Percentiles rank a stretch among this genome's conserved stretches.
Conservation (phyloP, 2,888 invertebrate species). For the Unio delphinus region DNA sequence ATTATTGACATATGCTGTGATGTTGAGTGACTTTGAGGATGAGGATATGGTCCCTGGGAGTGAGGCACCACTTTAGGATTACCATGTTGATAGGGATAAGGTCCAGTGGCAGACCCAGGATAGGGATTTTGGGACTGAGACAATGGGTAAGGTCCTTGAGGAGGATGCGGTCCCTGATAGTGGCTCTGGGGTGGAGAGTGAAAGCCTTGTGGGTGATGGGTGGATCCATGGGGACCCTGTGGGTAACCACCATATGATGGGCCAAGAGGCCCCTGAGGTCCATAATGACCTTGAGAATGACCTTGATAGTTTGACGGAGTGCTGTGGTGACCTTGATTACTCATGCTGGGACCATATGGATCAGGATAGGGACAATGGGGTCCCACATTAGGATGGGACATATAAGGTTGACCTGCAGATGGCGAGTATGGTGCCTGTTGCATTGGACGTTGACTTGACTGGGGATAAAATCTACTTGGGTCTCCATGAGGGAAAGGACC, state of each 20-base stretch:
- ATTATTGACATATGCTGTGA: slow-evolving; percentile 16
- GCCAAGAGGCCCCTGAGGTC: slow-evolving; percentile 14
- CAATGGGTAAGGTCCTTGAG: slow-evolving; percentile 9
- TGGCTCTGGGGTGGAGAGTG: slow-evolving; percentile 9
- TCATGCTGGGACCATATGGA: too few species aligned
- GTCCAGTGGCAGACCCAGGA: not conserved
- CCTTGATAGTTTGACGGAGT: slow-evolving; percentile 5
- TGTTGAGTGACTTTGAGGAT: slow-evolving; percentile 16
- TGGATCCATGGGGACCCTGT: slow-evolving; percentile 10
- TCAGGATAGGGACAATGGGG: not conserved
- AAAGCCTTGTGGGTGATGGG: slow-evolving; percentile 9
- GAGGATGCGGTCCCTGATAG: slow-evolving; percentile 13
- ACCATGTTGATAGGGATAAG: slow-evolving; percentile 12
- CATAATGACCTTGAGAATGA: not conserved
- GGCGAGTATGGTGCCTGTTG: not conserved
- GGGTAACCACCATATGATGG: slow-evolving; percentile 2
- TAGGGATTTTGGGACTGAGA: too few species aligned
- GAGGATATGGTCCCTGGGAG: slow-evolving; percentile 6
- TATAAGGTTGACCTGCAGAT: not conserved
- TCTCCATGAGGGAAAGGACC: slow-evolving; percentile 5
- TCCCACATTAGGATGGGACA: not conserved
- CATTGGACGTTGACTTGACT: not conserved
- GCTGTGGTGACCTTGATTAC: slow-evolving; percentile 1
- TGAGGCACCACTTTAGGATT: slow-evolving; percentile 1
- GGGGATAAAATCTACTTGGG: not conserved